phyloP scores from a whole-genome alignment of 2,888 invertebrate genomes.

The Spatulosminthurus flaviceps region DNA sequence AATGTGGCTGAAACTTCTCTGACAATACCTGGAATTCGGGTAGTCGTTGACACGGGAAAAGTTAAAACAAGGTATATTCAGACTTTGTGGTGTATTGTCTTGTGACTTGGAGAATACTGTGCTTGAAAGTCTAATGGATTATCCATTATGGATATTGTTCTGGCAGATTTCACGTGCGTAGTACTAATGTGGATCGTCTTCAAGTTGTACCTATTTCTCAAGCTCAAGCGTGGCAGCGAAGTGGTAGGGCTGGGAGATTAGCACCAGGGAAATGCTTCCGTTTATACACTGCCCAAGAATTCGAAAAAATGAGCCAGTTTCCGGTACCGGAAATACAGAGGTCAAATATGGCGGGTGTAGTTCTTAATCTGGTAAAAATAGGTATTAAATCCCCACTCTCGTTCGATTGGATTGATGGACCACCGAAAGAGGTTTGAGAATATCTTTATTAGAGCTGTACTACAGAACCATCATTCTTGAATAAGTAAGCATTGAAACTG shows the following conservation, averaged over 20 bases:
- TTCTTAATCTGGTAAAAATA: constrained; percentile 84
- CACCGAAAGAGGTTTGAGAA: constrained; percentile 44
- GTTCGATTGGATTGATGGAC: constrained; percentile 87
- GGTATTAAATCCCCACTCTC: constrained; percentile 79
- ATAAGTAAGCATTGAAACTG: neutral
- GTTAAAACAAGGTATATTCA: constrained; percentile 83
- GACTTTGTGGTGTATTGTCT: too few species aligned
- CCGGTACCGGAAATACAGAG: constrained; percentile 88
- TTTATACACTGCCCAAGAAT: constrained; percentile 82
- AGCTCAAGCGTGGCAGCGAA: constrained; percentile 92
- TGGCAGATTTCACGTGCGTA: constrained; percentile 78
- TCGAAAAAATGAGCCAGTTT: constrained; percentile 75
- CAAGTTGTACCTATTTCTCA: constrained; percentile 84
- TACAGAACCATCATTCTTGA: neutral
- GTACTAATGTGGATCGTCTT: constrained; percentile 83
- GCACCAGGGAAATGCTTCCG: constrained; percentile 86
- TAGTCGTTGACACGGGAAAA: constrained; percentile 90
- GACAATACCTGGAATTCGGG: constrained; percentile 80
- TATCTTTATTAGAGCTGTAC: neutral
- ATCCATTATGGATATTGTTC: too few species aligned
- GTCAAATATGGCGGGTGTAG: constrained; percentile 76
- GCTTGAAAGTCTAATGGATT: constrained; percentile 12
- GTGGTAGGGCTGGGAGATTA: constrained; percentile 91
- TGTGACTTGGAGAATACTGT: constrained; percentile 19
- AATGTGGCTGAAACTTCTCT: constrained; percentile 74